Percentiles rank a stretch among this genome's conserved stretches.
These are phyloP conservation scores for Enteromius trimaculatus DNA, from an alignment of 2,797 vertebrate genomes.

Conservation along the genomic window DNA sequence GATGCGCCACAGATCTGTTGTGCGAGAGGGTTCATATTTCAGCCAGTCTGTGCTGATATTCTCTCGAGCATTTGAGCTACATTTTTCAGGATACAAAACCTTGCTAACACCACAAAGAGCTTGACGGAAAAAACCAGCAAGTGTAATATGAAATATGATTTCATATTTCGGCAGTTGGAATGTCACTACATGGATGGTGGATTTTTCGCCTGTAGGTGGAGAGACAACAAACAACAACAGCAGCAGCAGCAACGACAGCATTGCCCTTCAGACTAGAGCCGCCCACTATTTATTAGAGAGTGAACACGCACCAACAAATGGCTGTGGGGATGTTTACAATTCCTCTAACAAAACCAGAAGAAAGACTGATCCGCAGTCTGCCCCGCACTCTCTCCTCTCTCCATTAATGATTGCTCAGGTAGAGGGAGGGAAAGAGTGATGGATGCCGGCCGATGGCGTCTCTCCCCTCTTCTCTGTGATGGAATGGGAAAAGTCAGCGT, in stretches of 20 bases:
- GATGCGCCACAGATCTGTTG: constrained; percentile 37
- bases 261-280: constrained; percentile 48
- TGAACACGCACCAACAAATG: constrained; percentile 37
- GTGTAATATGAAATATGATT: constrained; percentile 22
- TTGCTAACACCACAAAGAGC: constrained; percentile 27
- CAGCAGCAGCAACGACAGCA: constrained; percentile 2
- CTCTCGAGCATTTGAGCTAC: constrained; percentile 23
- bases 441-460: constrained; percentile 52
- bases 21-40: constrained; percentile 26
- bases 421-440: constrained; percentile 50
- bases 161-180: background rate
- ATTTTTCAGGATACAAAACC: constrained; percentile 24
- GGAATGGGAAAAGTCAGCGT: constrained; percentile 61
- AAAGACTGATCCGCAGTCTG: constrained; percentile 29
- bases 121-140: background rate
- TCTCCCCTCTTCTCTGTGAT: constrained; percentile 37
- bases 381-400: constrained; percentile 17
- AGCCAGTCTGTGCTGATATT: constrained; percentile 34
- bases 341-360: constrained; percentile 53
- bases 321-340: constrained; percentile 49
- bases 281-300: constrained; percentile 29
- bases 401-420: constrained; percentile 55
- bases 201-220: constrained; percentile 24
- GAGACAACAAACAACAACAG: constrained; percentile 10
- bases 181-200: background rate